Conservation (phyloP, 2,888 invertebrate species). For the Cenopis cana region DNA sequence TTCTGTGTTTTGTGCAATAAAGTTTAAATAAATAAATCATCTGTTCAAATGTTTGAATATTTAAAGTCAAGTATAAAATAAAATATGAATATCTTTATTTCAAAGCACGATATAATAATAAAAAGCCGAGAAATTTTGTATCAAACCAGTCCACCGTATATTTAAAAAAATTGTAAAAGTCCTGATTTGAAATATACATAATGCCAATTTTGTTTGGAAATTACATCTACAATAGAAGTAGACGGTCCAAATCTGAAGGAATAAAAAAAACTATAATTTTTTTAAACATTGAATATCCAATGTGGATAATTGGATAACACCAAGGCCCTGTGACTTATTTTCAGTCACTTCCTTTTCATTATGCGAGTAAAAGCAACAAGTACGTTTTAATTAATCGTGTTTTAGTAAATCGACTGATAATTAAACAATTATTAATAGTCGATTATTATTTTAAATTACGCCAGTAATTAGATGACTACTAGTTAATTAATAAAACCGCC, state of each 20-base stretch:
- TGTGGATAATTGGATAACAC: background rate
- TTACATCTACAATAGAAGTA: no score
- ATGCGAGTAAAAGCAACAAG: background rate
- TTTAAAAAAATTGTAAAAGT: no score
- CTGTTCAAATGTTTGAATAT: background rate
- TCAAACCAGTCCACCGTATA: no score
- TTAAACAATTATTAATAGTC: slow-evolving; percentile 1
- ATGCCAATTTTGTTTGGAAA: no score
- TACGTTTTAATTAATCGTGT: slow-evolving; percentile 1
- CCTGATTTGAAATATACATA: no score
- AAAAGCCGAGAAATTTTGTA: no score
- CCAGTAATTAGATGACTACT: slow-evolving; percentile 8
- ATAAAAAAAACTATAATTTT: background rate
- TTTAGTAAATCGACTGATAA: background rate
- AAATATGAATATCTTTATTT: no score
- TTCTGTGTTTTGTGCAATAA: no score
- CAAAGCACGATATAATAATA: no score
- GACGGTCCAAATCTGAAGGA: no score
- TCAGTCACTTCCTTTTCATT: background rate
- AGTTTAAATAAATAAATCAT: no score
- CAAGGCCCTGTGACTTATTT: background rate
- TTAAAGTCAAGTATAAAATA: no score
- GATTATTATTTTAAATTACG: background rate
- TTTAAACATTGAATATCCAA: background rate
- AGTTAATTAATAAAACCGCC: slow-evolving; percentile 4